These are phyloP conservation scores for Caenorhabditis tropicalis DNA, from an alignment of 1,140 invertebrate species.

Conservation along the genomic window DNA sequence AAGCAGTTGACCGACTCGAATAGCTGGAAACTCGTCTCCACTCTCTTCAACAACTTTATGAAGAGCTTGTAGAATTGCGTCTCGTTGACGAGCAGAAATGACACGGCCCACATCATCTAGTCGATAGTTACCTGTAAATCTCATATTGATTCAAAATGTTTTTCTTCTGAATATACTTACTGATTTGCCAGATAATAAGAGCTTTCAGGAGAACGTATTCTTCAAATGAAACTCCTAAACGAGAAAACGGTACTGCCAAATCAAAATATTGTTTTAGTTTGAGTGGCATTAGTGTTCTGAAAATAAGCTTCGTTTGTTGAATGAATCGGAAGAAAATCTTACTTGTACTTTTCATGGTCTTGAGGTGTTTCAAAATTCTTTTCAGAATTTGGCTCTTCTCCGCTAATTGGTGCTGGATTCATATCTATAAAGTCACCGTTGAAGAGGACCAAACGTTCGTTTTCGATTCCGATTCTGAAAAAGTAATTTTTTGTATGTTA, in stretches of 20 bases:
- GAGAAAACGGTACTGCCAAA: constrained; percentile 45
- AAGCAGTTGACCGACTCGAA: constrained; percentile 24
- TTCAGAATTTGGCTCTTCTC: constrained; percentile 23
- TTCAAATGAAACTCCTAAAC: constrained; percentile 50
- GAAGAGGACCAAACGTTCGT: constrained; percentile 39
- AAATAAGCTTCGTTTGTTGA: not conserved
- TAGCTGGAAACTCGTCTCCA: constrained; percentile 10
- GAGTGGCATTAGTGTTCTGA: constrained; percentile 53
- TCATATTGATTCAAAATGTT: not conserved
- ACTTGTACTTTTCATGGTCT: constrained; percentile 56
- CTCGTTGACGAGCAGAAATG: constrained; percentile 32
- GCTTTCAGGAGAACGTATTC: constrained; percentile 51
- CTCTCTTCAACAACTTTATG: constrained; percentile 43
- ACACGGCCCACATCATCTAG: not conserved
- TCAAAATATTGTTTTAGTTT: constrained; percentile 46
- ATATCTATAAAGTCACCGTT: constrained; percentile 51
- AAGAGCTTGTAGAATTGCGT: constrained; percentile 1
- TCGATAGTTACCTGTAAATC: constrained; percentile 44
- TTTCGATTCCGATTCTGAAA: constrained; percentile 3
- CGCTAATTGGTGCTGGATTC: constrained; percentile 33
- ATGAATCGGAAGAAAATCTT: not conserved
- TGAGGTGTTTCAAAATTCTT: not conserved
- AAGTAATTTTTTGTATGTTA: not conserved
- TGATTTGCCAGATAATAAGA: constrained; percentile 54
- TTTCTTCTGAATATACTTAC: constrained; percentile 30